Evolutionary conservation across 2,113 vertebrate genomes (phyloP).

Genomic region (Macheiramphus alcinus): DNA sequence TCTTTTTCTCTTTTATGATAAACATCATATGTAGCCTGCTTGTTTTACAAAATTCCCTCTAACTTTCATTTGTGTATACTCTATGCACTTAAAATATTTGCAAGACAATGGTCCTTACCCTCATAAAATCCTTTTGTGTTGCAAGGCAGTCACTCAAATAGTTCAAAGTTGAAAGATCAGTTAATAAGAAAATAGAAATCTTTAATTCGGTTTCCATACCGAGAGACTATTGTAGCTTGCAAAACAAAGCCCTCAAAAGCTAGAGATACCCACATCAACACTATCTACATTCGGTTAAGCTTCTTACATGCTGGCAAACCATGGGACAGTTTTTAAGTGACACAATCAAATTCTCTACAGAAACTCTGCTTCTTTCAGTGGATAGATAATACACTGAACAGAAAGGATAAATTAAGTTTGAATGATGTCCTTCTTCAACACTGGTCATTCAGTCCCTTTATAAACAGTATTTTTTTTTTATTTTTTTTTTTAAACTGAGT

Average conservation of each 20-base stretch:
- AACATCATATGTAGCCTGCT: neutral
- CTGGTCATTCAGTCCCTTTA: neutral
- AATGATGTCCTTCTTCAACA: neutral
- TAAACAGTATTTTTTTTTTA: neutral
- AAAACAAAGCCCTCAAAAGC: neutral
- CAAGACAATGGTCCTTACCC: neutral
- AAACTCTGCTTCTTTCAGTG: neutral
- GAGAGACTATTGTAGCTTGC: neutral
- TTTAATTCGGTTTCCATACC: neutral
- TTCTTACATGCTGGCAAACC: neutral
- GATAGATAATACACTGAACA: neutral
- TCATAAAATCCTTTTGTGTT: neutral
- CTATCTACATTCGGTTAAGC: neutral
- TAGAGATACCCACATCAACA: neutral
- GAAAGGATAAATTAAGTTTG: neutral
- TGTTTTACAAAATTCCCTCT: neutral
- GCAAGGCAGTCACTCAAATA: neutral
- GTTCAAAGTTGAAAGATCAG: neutral
- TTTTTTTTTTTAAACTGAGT: neutral
- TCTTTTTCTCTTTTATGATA: neutral
- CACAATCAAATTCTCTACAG: neutral
- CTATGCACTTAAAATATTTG: neutral
- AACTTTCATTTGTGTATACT: neutral
- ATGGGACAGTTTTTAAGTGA: neutral
- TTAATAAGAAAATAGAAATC: neutral